Conservation (phyloP, 2,113 vertebrate genomes). For the Microcebus griseorufus region DNA sequence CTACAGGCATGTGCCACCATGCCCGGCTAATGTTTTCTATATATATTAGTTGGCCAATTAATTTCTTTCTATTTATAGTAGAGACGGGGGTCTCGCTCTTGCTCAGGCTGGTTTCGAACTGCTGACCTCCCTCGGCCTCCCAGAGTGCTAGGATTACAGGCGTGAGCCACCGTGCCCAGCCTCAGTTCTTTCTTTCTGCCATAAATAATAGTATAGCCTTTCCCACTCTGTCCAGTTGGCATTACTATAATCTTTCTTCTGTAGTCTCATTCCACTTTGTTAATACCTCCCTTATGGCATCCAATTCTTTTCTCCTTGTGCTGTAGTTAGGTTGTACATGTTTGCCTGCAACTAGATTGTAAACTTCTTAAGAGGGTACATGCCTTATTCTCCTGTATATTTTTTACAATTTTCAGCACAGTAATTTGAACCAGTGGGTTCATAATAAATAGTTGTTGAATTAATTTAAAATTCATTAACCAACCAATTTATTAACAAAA, state of each 20-base stretch:
- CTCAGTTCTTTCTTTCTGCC: not conserved
- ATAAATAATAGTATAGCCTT: not conserved
- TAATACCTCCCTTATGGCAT: not conserved
- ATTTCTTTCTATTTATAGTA: too few relatives aligned
- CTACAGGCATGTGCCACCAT: too few relatives aligned
- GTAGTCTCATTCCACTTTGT: not conserved
- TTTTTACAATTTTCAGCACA: not conserved
- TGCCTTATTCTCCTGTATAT: not conserved
- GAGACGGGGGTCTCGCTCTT: too few relatives aligned
- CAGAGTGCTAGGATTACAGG: too few relatives aligned
- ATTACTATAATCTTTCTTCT: not conserved
- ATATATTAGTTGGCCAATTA: too few relatives aligned
- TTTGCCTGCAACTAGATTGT: not conserved
- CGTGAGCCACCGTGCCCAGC: too few relatives aligned
- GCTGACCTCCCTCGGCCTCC: too few relatives aligned
- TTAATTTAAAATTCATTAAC: slow-evolving; percentile 1
- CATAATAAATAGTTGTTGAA: not conserved
- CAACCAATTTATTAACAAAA: not conserved
- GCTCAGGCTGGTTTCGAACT: too few relatives aligned
- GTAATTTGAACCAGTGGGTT: not conserved
- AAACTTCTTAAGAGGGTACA: not conserved
- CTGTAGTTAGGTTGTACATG: not conserved
- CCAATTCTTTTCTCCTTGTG: not conserved
- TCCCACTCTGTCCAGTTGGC: not conserved
- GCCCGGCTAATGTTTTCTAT: too few relatives aligned